These are phyloP conservation scores for Onthophagus sagittarius DNA, from an alignment of 2,888 invertebrate genomes.

Conservation along the genomic window DNA sequence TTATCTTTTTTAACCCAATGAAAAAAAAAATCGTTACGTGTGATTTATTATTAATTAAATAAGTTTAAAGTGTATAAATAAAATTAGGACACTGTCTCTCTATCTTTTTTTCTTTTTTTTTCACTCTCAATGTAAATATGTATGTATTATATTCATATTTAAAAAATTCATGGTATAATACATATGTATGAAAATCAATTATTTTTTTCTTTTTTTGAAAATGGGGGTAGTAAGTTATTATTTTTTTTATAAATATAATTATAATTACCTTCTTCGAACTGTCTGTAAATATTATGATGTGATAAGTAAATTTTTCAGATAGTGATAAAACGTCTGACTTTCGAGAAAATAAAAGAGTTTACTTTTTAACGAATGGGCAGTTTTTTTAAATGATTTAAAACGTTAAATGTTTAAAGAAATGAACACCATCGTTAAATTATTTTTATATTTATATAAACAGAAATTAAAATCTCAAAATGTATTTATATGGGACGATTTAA, in stretches of 20 bases:
- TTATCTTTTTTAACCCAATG: neutral
- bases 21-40: neutral
- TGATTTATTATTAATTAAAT: neutral
- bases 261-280: slow-evolving; percentile 24
- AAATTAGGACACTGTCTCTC: neutral
- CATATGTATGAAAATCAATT: slow-evolving; percentile 1
- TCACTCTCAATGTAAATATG: neutral
- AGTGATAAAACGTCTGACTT: slow-evolving; percentile 25
- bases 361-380: slow-evolving; percentile 24
- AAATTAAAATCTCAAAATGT: neutral
- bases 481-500: no score
- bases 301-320: slow-evolving; percentile 45
- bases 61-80: neutral
- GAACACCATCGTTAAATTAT: neutral
- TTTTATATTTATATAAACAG: neutral
- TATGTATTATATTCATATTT: neutral
- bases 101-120: neutral
- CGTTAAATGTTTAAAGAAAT: neutral
- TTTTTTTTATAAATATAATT: slow-evolving; percentile 21
- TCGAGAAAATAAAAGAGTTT: slow-evolving; percentile 9
- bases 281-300: slow-evolving; percentile 48
- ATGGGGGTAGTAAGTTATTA: slow-evolving; percentile 30
- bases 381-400: neutral
- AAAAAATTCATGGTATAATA: neutral
- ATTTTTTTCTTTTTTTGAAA: slow-evolving; percentile 21